phyloP scores from a whole-genome alignment of 2,113 vertebrate species.

The Gracilinanus agilis region DNA sequence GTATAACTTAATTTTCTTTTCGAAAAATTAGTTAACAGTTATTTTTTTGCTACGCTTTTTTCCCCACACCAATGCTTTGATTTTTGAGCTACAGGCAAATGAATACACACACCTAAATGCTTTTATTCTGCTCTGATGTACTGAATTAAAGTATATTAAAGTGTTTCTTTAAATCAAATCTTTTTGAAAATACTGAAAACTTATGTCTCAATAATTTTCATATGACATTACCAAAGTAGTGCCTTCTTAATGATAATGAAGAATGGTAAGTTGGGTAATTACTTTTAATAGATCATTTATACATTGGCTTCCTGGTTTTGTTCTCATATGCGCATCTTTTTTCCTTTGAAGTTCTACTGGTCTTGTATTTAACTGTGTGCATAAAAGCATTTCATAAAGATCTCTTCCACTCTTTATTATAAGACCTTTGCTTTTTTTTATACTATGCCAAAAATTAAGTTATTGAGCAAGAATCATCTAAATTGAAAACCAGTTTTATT shows the following conservation, averaged over 20 bases:
- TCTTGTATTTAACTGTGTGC: constrained; percentile 4
- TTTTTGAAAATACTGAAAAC: background rate
- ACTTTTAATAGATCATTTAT: constrained; percentile 19
- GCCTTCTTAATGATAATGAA: constrained; percentile 40
- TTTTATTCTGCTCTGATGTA: constrained; percentile 37
- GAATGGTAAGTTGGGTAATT: constrained; percentile 60
- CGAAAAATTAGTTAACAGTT: constrained; percentile 56
- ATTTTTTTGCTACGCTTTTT: constrained; percentile 58
- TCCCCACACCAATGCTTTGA: constrained; percentile 50
- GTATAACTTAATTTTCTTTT: constrained; percentile 58
- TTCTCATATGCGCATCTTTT: constrained; percentile 7
- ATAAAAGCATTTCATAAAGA: constrained; percentile 29
- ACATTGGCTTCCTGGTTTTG: constrained; percentile 14
- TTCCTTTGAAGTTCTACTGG: background rate
- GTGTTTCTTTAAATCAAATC: background rate
- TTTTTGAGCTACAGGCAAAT: constrained; percentile 33
- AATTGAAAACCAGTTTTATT: constrained; percentile 41
- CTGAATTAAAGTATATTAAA: background rate
- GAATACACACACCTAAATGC: constrained; percentile 16
- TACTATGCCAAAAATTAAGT: background rate
- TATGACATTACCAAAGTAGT: constrained; percentile 51
- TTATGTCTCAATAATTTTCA: background rate
- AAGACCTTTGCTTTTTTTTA: constrained; percentile 48
- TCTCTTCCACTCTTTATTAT: constrained; percentile 44
- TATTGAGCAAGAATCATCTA: background rate